Evolutionary conservation across 2,888 invertebrate species (phyloP), one percentile per base, ranked within the genome.

Genomic region (Ormyrus pomaceus): DNA sequence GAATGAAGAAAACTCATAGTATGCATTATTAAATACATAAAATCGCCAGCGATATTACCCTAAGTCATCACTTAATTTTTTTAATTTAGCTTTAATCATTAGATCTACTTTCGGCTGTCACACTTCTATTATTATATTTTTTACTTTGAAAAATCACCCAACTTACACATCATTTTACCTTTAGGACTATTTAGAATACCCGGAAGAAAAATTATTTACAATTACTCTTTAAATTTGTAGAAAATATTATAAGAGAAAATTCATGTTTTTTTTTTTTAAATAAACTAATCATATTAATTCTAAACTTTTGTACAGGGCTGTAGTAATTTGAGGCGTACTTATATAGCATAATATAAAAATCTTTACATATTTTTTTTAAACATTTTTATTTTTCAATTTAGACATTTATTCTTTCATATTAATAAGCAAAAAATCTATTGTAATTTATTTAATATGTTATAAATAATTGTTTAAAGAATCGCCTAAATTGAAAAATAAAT

Each of bases 11-110:
- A 82, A 85, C 84, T 87, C 83, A 84, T 73, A 64, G 10, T 76
- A 85, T 85, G 84, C 84, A 86, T 84, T 84, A 83, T 87, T 87
- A 86, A 88, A 87, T 87, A 87, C 85, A 87, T 88, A 87, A 88
- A 87, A 88, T 89, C 88, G 89, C 88, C 88, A 88, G 88, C 89
- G 87, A 90, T 86, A 86, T 82, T 82, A 84, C 84, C 83, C 80
- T 82, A 84, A 83, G 48, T 77, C 66, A 79, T 82, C 82, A 78
- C 70, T 74, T 82, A 61, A 65, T 82, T 83, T 79, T 59, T 83
- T 82, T 79, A 75, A 81, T 79, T 79, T 79, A 76, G 68, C 82
- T 85, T 86, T 84, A 84, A 83, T 84, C 83, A 84, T 83, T 86
- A 85, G 80, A 71, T 84, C 84, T 86, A 86, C 82, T 77, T 79